These are phyloP conservation scores for Oceanites oceanicus DNA, from an alignment of 2,113 vertebrate genomes.

Conservation along the genomic window DNA sequence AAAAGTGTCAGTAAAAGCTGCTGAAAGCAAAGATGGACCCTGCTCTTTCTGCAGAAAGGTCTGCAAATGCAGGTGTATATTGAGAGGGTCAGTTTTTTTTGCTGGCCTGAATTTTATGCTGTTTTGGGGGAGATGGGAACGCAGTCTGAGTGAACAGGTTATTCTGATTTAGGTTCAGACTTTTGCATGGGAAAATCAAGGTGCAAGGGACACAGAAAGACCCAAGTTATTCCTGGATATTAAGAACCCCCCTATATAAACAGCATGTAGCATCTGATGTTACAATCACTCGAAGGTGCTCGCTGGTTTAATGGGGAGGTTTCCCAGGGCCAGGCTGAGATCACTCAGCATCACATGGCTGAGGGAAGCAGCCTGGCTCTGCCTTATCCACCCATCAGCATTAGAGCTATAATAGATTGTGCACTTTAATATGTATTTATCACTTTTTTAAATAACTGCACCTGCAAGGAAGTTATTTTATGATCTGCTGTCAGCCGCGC, in stretches of 20 bases:
- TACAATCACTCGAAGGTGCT: not conserved
- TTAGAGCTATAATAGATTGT: not conserved
- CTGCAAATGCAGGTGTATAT: not conserved
- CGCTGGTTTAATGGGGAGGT: not conserved
- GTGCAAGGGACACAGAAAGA: not conserved
- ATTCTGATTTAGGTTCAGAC: not conserved
- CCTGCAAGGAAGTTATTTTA: not conserved
- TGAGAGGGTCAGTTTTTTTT: not conserved
- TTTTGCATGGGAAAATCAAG: not conserved
- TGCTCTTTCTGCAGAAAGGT: not conserved
- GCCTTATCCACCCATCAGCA: not conserved
- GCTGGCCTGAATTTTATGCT: not conserved
- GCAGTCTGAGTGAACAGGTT: not conserved
- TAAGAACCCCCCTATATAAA: not conserved
- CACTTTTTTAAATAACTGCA: not conserved
- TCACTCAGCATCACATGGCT: fast-evolving
- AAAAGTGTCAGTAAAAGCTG: not conserved
- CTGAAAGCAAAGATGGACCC: not conserved
- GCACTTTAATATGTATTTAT: not conserved
- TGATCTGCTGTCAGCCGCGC: not conserved
- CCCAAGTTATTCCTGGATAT: not conserved
- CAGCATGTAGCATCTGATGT: not conserved
- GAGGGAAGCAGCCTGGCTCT: not conserved
- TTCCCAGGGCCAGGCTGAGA: not conserved
- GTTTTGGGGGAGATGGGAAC: not conserved